phyloP scores from a whole-genome alignment of 2,888 invertebrate genomes.

The Hylaea fasciaria region DNA sequence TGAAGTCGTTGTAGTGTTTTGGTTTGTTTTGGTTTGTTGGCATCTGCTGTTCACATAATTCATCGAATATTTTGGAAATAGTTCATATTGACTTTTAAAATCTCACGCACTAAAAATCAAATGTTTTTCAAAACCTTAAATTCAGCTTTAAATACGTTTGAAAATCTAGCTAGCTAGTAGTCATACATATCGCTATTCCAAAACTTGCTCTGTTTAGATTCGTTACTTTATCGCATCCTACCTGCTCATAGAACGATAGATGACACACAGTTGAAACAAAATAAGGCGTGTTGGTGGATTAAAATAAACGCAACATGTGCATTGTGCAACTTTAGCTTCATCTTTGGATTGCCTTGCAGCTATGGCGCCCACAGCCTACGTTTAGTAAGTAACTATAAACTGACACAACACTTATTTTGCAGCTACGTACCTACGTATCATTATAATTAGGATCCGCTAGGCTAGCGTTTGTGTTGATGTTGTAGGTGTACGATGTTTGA shows the following conservation, averaged over 20 bases:
- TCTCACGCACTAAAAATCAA: too few relatives aligned
- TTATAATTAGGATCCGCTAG: neutral
- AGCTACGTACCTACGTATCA: neutral
- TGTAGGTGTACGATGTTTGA: too few relatives aligned
- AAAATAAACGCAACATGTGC: slow-evolving; percentile 52
- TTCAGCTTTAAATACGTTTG: too few relatives aligned
- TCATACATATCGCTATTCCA: too few relatives aligned
- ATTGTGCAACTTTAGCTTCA: slow-evolving; percentile 61
- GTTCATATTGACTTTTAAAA: too few relatives aligned
- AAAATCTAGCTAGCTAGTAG: too few relatives aligned
- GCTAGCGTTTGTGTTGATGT: neutral
- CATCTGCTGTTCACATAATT: too few relatives aligned
- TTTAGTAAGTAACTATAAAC: slow-evolving; percentile 26
- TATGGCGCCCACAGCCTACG: slow-evolving; percentile 54
- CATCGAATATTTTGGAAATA: too few relatives aligned
- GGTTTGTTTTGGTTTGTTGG: too few relatives aligned
- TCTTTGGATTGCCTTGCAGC: slow-evolving; percentile 57
- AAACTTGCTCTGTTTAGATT: too few relatives aligned
- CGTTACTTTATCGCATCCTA: neutral
- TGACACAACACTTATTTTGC: slow-evolving; percentile 20
- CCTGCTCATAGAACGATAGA: neutral
- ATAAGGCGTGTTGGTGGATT: slow-evolving; percentile 65
- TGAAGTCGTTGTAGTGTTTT: too few relatives aligned
- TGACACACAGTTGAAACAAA: slow-evolving; percentile 50
- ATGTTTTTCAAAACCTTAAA: too few relatives aligned